Percentiles rank a stretch among this genome's conserved stretches.
Evolutionary conservation across 2,113 vertebrate species (phyloP).

Genomic region (Eublepharis macularius): DNA sequence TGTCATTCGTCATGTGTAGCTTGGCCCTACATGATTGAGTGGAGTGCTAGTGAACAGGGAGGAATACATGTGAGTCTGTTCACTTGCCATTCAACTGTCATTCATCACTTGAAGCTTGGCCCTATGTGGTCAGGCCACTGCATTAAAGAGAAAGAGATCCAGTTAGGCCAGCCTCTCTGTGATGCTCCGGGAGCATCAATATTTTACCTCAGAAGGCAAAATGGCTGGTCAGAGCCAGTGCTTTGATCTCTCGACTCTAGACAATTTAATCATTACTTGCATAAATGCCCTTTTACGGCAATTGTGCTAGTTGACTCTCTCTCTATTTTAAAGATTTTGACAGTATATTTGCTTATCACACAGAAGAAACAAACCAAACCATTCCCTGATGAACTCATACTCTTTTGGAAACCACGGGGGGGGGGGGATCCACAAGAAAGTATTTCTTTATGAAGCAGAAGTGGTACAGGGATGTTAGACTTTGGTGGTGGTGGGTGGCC

Average conservation of each 20-base stretch:
- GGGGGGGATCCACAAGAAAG: not conserved
- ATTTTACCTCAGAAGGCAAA: not conserved
- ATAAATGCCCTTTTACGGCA: slow-evolving; percentile 39
- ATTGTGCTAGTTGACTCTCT: slow-evolving; percentile 24
- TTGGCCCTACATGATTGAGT: no score
- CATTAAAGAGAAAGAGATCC: not conserved
- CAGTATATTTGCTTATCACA: not conserved
- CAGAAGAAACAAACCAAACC: slow-evolving; percentile 11
- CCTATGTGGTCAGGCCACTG: not conserved
- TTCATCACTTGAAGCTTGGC: no score
- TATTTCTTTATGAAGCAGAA: not conserved
- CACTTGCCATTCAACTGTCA: no score
- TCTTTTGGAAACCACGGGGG: not conserved
- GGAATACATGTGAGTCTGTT: no score
- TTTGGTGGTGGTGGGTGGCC: not conserved
- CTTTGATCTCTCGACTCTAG: slow-evolving; percentile 20
- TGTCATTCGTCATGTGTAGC: no score
- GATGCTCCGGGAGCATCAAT: not conserved
- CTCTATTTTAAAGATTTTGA: not conserved
- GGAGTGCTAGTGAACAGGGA: no score
- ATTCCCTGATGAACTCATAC: not conserved
- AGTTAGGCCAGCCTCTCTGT: not conserved
- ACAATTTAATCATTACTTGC: slow-evolving; percentile 4
- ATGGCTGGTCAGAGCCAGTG: slow-evolving; percentile 12
- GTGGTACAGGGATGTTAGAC: not conserved